Conservation (phyloP, 1,140 invertebrate genomes). For the Laupala kohalensis region DNA sequence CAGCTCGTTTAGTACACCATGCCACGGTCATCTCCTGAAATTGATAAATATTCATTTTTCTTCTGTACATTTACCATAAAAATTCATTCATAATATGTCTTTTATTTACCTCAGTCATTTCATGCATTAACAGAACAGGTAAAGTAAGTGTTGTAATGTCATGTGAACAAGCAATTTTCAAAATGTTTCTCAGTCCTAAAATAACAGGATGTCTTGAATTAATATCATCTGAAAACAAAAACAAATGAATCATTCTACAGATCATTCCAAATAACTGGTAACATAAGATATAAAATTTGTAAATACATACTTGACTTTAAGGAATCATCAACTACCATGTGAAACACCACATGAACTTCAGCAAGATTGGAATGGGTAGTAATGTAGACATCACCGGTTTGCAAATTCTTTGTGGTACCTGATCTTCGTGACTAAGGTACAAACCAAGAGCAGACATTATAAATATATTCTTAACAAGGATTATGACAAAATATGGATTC, state of each 20-base stretch:
- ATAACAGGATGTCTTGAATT: conserved; percentile 94
- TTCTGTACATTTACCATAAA: no score
- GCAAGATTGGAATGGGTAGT: conserved; percentile 92
- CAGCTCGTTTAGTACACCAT: conserved; percentile 91
- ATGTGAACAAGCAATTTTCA: conserved; percentile 85
- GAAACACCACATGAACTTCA: conserved; percentile 88
- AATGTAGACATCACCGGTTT: conserved; percentile 85
- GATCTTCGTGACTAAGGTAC: conserved; percentile 21
- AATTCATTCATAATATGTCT: neutral
- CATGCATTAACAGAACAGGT: conserved; percentile 80
- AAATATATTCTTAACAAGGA: neutral
- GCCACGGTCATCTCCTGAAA: conserved; percentile 84
- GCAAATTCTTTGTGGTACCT: conserved; percentile 36
- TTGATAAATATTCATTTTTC: conserved; percentile 8
- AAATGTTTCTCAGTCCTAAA: conserved; percentile 82
- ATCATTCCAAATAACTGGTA: neutral
- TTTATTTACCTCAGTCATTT: conserved; percentile 78
- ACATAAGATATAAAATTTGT: neutral
- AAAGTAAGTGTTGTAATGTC: conserved; percentile 88
- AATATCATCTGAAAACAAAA: conserved; percentile 53
- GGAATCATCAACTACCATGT: conserved; percentile 76
- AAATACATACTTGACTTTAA: conserved; percentile 37
- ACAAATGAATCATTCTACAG: neutral
- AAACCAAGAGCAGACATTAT: neutral
- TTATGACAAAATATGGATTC: neutral